Percentiles rank a stretch among this genome's conserved stretches.
Evolutionary conservation across 1,140 invertebrate genomes (phyloP).

Genomic region (Sitophilus oryzae): DNA sequence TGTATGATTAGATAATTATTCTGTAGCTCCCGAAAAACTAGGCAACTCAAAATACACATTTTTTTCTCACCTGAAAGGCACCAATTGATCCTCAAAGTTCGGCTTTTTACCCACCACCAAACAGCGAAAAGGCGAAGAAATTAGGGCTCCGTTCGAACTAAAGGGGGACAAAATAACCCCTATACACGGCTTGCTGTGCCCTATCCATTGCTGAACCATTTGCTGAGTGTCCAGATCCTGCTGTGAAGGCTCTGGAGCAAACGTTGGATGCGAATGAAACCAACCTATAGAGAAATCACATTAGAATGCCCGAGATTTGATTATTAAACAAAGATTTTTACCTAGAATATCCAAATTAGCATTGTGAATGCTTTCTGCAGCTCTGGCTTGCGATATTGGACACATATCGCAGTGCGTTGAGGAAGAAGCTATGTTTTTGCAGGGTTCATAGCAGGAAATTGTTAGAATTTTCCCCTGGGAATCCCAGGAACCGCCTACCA

Average conservation of each 20-base stretch:
- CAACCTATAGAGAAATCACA: conserved; percentile 46
- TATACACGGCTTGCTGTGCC: conserved; percentile 49
- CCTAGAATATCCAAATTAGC: conserved; percentile 13
- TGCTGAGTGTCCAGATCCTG: conserved; percentile 57
- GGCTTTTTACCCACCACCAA: conserved; percentile 38
- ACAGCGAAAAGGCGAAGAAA: conserved; percentile 41
- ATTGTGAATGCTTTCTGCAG: conserved; percentile 49
- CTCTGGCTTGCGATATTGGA: conserved; percentile 49
- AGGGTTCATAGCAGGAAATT: conserved; percentile 53
- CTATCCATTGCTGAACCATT: conserved; percentile 55
- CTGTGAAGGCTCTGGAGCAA: conserved; percentile 55
- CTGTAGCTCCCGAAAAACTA: too few relatives aligned
- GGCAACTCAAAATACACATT: too few relatives aligned
- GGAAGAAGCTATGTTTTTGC: conserved; percentile 51
- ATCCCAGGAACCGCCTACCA: conserved; percentile 55
- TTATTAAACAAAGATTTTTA: conserved; percentile 2
- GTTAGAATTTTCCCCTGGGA: conserved; percentile 37
- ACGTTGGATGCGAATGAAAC: conserved; percentile 65
- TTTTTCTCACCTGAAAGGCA: conserved; percentile 40
- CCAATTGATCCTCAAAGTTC: conserved; percentile 33
- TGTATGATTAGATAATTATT: too few relatives aligned
- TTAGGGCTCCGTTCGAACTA: conserved; percentile 39
- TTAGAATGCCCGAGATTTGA: background rate
- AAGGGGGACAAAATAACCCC: conserved; percentile 56
- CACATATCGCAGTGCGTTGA: conserved; percentile 72